Percentiles rank a stretch among this genome's conserved stretches.
phyloP scores from a whole-genome alignment of 2,888 invertebrate species.

The Blastobasis lacticolella region DNA sequence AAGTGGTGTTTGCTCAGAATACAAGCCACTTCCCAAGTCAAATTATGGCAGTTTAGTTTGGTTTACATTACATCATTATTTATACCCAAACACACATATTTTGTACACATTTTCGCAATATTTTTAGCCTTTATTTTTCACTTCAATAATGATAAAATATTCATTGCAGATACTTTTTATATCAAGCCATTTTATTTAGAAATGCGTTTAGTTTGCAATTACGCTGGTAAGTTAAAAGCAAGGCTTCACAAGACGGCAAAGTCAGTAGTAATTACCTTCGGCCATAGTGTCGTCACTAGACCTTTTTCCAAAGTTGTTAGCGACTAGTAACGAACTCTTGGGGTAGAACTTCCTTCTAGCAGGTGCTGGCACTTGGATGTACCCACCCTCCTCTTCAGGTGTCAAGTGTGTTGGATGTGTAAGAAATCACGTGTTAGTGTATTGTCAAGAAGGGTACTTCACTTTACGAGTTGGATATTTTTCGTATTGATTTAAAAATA shows the following conservation, averaged over 20 bases:
- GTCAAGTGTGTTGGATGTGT: too few species aligned
- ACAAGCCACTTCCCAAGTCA: too few species aligned
- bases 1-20: too few species aligned
- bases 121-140: not conserved
- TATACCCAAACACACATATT: not conserved
- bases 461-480: too few species aligned
- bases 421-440: too few species aligned
- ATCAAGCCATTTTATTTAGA: not conserved
- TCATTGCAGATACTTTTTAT: not conserved
- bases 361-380: constrained; percentile 7
- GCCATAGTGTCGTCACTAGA: constrained; percentile 41
- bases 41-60: too few species aligned
- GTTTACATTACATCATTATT: too few species aligned
- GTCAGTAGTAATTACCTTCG: constrained; percentile 44
- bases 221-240: not conserved
- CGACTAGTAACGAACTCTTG: constrained; percentile 48
- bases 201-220: not conserved
- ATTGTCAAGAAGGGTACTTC: too few species aligned
- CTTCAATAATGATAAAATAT: not conserved
- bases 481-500: too few species aligned
- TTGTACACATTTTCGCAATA: not conserved
- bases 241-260: not conserved
- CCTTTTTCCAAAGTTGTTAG: constrained; percentile 56
- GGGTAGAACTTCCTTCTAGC: constrained; percentile 45
- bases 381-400: too few species aligned